Percentiles rank a stretch among this genome's conserved stretches.
Evolutionary conservation across 2,113 vertebrate species (phyloP).

Genomic region (Callithrix jacchus): DNA sequence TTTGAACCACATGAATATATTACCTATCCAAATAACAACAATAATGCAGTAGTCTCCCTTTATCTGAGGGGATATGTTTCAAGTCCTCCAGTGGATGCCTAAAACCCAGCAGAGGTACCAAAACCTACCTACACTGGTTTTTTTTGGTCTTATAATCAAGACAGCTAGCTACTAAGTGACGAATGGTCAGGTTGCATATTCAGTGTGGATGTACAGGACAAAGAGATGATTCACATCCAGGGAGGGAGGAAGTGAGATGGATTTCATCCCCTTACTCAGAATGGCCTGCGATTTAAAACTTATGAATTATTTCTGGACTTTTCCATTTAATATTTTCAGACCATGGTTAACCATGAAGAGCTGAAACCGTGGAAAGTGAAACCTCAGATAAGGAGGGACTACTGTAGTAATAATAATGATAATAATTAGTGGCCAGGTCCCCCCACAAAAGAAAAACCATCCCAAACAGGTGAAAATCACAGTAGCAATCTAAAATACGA

Average conservation of each 20-base stretch:
- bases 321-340: not conserved
- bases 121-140: not conserved
- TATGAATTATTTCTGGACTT: not conserved
- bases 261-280: not conserved
- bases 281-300: not conserved
- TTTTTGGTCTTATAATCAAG: not conserved
- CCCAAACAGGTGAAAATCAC: not conserved
- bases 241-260: not conserved
- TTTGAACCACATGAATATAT: not conserved
- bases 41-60: not conserved
- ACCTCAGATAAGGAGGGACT: not conserved
- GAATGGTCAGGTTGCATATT: not conserved
- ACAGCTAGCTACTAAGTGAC: not conserved
- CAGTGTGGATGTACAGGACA: not conserved
- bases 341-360: not conserved
- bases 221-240: not conserved
- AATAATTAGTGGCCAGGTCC: not conserved
- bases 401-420: not conserved
- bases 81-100: not conserved
- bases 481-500: not conserved
- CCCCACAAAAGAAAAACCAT: not conserved
- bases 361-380: not conserved
- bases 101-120: not conserved
- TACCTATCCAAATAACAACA: not conserved
- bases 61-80: not conserved